phyloP scores from a whole-genome alignment of 2,113 vertebrate species.

The Cheirogaleus medius region DNA sequence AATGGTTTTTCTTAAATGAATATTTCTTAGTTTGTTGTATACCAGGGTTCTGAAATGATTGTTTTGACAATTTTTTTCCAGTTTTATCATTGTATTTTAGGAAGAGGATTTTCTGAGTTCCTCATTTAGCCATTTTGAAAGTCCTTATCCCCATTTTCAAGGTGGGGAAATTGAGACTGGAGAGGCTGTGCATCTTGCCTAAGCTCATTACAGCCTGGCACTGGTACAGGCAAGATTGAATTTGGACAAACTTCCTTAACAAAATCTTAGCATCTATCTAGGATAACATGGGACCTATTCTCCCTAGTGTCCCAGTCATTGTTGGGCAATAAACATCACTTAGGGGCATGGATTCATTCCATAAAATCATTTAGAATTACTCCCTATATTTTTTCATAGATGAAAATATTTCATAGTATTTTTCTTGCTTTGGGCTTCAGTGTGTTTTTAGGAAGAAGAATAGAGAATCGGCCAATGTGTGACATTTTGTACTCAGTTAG shows the following conservation, averaged over 20 bases:
- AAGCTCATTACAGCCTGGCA: not conserved
- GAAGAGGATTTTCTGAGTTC: not conserved
- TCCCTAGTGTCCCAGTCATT: too few species aligned
- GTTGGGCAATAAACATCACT: not conserved
- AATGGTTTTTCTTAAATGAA: not conserved
- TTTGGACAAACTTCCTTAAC: not conserved
- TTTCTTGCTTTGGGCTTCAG: not conserved
- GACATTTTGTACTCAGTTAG: not conserved
- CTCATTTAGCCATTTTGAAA: not conserved
- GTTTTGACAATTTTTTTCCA: not conserved
- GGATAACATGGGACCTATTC: rapidly evolving
- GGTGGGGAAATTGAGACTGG: not conserved
- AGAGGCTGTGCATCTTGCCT: not conserved
- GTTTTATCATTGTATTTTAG: not conserved
- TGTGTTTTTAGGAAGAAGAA: not conserved
- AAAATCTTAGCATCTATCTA: not conserved
- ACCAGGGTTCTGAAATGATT: not conserved
- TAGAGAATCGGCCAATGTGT: not conserved
- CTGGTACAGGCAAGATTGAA: not conserved
- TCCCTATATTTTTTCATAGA: not conserved
- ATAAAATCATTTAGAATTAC: not conserved
- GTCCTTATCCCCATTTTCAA: not conserved
- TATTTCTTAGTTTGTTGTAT: not conserved
- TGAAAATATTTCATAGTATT: not conserved
- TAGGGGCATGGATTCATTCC: not conserved